Evolutionary conservation across 2,113 vertebrate species (phyloP).

Genomic region (Piprites chloris): DNA sequence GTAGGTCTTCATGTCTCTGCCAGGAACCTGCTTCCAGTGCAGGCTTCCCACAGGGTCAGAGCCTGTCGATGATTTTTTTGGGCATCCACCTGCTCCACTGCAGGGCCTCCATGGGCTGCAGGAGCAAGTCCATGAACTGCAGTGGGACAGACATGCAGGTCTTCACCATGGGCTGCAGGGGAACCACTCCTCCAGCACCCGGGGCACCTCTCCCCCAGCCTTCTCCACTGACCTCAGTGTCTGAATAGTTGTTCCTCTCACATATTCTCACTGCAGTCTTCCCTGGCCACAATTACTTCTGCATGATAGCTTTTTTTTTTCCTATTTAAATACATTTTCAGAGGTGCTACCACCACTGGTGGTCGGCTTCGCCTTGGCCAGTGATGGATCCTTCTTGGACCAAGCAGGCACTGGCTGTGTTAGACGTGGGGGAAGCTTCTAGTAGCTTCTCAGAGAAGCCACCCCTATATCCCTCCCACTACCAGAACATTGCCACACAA

Average conservation of each 20-base stretch:
- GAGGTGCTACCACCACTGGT: background rate
- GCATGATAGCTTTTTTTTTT: background rate
- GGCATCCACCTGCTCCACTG: background rate
- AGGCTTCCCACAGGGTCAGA: background rate
- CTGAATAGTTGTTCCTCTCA: background rate
- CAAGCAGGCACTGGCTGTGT: background rate
- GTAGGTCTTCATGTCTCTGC: background rate
- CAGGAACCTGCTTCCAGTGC: background rate
- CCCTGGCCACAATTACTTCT: background rate
- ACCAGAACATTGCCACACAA: background rate
- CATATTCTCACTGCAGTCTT: background rate
- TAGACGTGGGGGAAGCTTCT: background rate
- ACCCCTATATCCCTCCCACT: background rate
- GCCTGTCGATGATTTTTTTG: background rate
- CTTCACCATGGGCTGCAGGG: background rate
- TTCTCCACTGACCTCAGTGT: background rate
- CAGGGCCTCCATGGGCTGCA: background rate
- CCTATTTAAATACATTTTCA: background rate
- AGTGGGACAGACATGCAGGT: background rate
- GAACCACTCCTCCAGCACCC: background rate
- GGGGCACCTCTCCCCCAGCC: background rate
- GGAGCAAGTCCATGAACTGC: background rate
- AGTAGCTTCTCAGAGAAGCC: background rate
- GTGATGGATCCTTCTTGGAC: background rate
- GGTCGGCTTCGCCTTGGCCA: background rate